Evolutionary conservation across 2,113 vertebrate genomes (phyloP).

Genomic region (Odontophorus gujanensis): DNA sequence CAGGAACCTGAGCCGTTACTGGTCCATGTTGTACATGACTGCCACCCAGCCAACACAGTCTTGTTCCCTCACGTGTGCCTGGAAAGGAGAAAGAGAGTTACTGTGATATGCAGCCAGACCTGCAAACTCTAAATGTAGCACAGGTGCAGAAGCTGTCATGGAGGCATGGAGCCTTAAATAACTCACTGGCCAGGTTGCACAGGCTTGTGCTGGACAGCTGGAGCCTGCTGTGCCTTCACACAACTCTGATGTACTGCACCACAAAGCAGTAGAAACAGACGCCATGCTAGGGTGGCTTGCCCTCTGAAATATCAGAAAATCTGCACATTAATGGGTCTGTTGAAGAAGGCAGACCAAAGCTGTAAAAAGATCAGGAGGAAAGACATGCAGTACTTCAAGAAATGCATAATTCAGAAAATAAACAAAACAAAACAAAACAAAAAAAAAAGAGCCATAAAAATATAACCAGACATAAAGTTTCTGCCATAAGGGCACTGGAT

Average conservation of each 20-base stretch:
- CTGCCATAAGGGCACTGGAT: rapidly evolving
- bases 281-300: rapidly evolving
- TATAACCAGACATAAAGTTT: neutral
- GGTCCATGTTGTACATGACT: neutral
- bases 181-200: neutral
- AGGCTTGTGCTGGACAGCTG: neutral
- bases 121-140: neutral
- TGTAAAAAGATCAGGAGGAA: neutral
- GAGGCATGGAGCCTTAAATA: neutral
- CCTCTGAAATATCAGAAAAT: neutral
- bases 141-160: neutral
- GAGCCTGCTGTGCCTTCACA: neutral
- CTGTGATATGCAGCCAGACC: neutral
- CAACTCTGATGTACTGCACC: neutral
- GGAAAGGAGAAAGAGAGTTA: neutral
- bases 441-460: neutral
- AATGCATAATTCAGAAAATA: neutral
- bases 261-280: neutral
- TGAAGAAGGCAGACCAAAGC: neutral
- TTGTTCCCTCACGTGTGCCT: rapidly evolving
- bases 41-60: rapidly evolving
- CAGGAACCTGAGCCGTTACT: neutral
- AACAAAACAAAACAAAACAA: no score
- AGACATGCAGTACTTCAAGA: neutral
- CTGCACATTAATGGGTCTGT: neutral